Base-by-base conservation (phyloP, 2,888 invertebrate species). In the Amblyjoppa proteus region DNA sequence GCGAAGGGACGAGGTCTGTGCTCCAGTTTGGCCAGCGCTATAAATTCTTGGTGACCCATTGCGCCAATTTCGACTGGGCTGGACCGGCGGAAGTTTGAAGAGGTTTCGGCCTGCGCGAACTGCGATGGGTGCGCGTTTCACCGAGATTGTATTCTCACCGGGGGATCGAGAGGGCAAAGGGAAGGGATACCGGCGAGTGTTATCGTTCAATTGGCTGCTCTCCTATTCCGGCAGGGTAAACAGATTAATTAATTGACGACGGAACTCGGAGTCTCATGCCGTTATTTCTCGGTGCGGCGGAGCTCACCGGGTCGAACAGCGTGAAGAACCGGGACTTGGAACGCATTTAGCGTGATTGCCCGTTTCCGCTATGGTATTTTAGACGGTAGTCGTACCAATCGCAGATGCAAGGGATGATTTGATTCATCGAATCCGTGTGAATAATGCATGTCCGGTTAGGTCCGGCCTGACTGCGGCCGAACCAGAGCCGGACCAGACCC, bases 191-290 rank as follows among this genome's bases (percentile, higher is more conserved):
- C 16, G 16, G 6, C 34, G 3, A 68, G 75, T 34, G 71, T 49
- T 76, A 70, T 56, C 66, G 76, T 41, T 28, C 81, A 80, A 83
- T 82, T 78, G 83, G 83, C 84, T 81, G 13, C 76, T 69, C 64
- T 77, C 71, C 82, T 80, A 74, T 82, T 73, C 77, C 66, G 73
- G 38, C 53, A 77, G 80, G 85, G 88, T 89, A 89, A 89, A 89
- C 89, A 89, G 89, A 90, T 90, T 88, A 88, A 90, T 90, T 90
- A 90, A 90, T 89, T 90, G 89, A 88, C 87, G 81, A 79, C 74
- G 79, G 71, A 11, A 49, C 68, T 49, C 49, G 64, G 20, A 80
- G 85, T 79, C 53, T 53, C 61, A 45, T 81, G 4, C 77, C 83
- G 83, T 87, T 88, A 86, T 87, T 87, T 77, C 74, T 78, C 56